Evolutionary conservation across 1,140 invertebrate species (phyloP).

Genomic region (Oryctes rhinoceros): DNA sequence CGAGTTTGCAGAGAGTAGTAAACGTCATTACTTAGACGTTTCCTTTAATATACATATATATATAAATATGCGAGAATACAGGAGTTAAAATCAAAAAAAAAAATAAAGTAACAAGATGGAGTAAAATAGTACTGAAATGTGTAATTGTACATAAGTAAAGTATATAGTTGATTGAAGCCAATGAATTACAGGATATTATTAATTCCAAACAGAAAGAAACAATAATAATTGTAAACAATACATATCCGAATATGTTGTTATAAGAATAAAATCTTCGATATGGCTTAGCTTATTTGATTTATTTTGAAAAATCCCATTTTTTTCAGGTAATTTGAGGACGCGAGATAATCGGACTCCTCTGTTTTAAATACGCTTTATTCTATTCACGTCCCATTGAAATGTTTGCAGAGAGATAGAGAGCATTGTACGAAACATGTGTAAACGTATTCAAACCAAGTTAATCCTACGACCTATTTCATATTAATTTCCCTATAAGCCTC

Average conservation of each 20-base stretch:
- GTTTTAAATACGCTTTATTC: too few relatives aligned
- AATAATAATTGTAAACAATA: conserved; percentile 37
- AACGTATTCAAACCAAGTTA: too few relatives aligned
- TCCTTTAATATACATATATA: neutral
- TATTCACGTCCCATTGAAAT: too few relatives aligned
- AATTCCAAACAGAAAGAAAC: conserved; percentile 3
- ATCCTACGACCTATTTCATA: too few relatives aligned
- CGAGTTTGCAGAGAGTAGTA: neutral
- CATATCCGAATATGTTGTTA: conserved; percentile 36
- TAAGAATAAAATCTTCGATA: conserved; percentile 22
- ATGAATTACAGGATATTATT: neutral
- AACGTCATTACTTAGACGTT: neutral
- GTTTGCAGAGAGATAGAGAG: too few relatives aligned
- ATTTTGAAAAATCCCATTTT: too few relatives aligned
- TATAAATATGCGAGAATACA: neutral
- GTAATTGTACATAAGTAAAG: neutral
- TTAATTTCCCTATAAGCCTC: too few relatives aligned
- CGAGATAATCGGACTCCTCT: too few relatives aligned
- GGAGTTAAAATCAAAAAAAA: conserved; percentile 21
- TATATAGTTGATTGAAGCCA: neutral
- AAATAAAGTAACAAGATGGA: neutral
- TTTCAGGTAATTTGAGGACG: too few relatives aligned
- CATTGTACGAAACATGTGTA: too few relatives aligned
- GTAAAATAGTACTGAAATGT: neutral
- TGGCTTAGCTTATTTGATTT: conserved; percentile 13